Evolutionary conservation across 2,797 vertebrate genomes (phyloP), one percentile per base, ranked within the genome.

Genomic region (Cynodonichthys magdalenae): DNA sequence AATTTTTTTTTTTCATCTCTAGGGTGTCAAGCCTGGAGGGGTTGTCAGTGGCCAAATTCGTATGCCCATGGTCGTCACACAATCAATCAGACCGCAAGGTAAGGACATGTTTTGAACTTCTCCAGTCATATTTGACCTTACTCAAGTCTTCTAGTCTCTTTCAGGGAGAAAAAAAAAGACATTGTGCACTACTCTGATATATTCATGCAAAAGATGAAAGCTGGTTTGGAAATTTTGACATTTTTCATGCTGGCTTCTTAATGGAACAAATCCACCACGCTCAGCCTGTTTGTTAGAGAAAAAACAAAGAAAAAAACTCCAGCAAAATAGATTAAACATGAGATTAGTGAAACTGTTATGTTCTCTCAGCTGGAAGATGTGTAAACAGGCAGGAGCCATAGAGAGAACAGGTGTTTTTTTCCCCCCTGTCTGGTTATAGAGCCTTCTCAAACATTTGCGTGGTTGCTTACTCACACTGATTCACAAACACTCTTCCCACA

Each of bases 31-130:
- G 90, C 86, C 92, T 80, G 86, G 87, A 41, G 89, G 91, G 63
- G 71, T 86, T 53, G 79, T 91, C 28, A 80, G 90, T 58, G 91
- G 92, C 77, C 95, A 93, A 81, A 92, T 95, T 77, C 93, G 92
- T 80, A 94, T 96, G 92, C 94, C 94, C n/a, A 87, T 94, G 84
- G 93, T 95, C 86, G 93, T 95, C 87, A 94, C 93, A 47, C 93
- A 94, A 89, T 93, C 93, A 50, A 81, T 94, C 80, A 91, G 93
- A 89, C 72, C 91, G 39, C 92, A 93, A 94, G 94, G 94, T 96
- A 3, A 89, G 57, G 77, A 53, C 10, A 3, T 49, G 66, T 24
- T 39, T 45, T 59, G 54, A 34, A 29, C 63, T 29, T 34, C 31
- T 50, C 4, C 49, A 63, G 49, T 36, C 50, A 46, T 29, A 48